Evolutionary conservation across 2,113 vertebrate genomes (phyloP).

Genomic region (Vicugna pacos): DNA sequence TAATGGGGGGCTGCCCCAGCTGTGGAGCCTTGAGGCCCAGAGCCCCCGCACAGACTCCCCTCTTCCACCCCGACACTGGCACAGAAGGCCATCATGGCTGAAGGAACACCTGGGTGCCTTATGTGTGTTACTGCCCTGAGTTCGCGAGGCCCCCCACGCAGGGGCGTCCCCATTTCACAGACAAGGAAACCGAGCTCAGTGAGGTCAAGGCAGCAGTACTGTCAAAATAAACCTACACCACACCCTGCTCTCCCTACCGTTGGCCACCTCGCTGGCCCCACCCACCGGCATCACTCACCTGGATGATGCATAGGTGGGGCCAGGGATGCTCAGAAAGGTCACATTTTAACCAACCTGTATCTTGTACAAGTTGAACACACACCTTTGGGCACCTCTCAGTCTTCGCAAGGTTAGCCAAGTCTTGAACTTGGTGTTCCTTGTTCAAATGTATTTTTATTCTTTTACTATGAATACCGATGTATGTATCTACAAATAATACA

Average conservation of each 20-base stretch:
- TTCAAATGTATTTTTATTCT: neutral
- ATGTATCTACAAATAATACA: neutral
- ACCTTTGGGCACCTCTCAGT: neutral
- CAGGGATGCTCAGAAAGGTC: too few relatives aligned
- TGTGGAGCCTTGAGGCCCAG: neutral
- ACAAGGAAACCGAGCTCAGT: neutral
- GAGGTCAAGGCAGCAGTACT: neutral
- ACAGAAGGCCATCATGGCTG: neutral
- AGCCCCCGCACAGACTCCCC: rapidly evolving
- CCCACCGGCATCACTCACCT: neutral
- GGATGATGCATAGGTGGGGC: rapidly evolving
- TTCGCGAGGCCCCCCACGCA: rapidly evolving
- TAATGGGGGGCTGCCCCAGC: too few relatives aligned
- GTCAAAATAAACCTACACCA: neutral
- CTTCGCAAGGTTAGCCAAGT: neutral
- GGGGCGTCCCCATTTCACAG: neutral
- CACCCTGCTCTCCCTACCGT: neutral
- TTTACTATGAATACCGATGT: neutral
- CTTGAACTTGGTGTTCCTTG: neutral
- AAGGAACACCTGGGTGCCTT: neutral
- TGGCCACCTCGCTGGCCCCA: neutral
- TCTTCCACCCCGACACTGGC: rapidly evolving
- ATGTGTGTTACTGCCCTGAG: too few relatives aligned
- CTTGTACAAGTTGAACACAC: neutral
- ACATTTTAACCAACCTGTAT: neutral